phyloP scores from a whole-genome alignment of 1,140 invertebrate species.

The Colletes latitarsis region DNA sequence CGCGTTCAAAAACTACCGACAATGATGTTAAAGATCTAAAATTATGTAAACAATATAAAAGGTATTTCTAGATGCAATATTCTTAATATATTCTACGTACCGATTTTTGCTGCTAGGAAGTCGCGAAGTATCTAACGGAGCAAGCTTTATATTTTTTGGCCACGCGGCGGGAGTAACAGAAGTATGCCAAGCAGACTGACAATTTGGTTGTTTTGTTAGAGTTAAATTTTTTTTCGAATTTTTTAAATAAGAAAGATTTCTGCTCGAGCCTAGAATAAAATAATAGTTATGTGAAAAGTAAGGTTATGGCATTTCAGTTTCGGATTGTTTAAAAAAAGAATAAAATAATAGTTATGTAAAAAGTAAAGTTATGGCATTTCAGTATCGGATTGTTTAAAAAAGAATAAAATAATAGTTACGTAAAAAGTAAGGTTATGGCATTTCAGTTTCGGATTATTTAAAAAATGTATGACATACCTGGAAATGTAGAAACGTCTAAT shows the following conservation, averaged over 20 bases:
- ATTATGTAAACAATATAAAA: slow-evolving; percentile 28
- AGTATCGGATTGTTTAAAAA: slow-evolving; percentile 8
- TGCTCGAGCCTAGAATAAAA: slow-evolving; percentile 59
- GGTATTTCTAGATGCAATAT: not conserved
- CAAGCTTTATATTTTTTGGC: slow-evolving; percentile 76
- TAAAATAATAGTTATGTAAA: slow-evolving; percentile 24
- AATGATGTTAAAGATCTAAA: slow-evolving; percentile 61
- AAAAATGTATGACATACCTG: slow-evolving; percentile 59
- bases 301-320: not conserved
- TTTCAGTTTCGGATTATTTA: not conserved
- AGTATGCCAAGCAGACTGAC: slow-evolving; percentile 72
- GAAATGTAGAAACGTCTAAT: slow-evolving; percentile 63
- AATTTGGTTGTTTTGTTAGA: slow-evolving; percentile 55
- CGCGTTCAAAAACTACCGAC: slow-evolving; percentile 50
- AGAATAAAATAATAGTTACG: slow-evolving; percentile 31
- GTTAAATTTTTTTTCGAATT: slow-evolving; percentile 60
- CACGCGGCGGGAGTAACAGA: slow-evolving; percentile 69
- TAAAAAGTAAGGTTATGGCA: slow-evolving; percentile 5
- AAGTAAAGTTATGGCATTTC: slow-evolving; percentile 9
- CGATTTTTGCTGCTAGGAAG: slow-evolving; percentile 74
- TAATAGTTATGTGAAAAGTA: slow-evolving; percentile 24
- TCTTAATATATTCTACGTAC: slow-evolving; percentile 52
- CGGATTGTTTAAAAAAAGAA: slow-evolving; percentile 20
- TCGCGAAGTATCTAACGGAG: slow-evolving; percentile 74
- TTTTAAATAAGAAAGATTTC: slow-evolving; percentile 58